Evolutionary conservation across 2,113 vertebrate species (phyloP).

Genomic region (Dicentrarchus labrax): DNA sequence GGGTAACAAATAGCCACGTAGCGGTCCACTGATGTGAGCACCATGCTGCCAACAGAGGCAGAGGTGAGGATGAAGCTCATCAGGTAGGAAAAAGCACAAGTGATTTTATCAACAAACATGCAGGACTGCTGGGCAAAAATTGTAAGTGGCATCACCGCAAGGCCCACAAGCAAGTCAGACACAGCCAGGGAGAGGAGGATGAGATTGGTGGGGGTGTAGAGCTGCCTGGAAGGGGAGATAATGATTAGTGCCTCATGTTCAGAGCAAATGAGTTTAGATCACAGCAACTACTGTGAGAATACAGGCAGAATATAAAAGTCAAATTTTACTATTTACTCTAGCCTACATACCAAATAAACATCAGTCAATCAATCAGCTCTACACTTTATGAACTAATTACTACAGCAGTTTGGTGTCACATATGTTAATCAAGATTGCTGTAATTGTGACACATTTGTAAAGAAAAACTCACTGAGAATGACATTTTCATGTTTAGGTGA

Average conservation of each 20-base stretch:
- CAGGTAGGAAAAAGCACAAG: background rate
- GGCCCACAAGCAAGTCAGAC: constrained; percentile 10
- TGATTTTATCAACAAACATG: background rate
- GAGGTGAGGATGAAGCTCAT: background rate
- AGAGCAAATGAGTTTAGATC: background rate
- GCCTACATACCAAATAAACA: background rate
- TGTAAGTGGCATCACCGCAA: background rate
- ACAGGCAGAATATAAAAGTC: background rate
- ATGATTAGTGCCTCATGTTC: background rate
- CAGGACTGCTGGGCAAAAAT: background rate
- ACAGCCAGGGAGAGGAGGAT: constrained; percentile 16
- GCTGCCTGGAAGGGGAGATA: background rate
- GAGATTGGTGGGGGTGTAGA: constrained; percentile 3
- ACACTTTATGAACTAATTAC: background rate
- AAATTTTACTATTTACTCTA: background rate
- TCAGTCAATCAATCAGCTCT: background rate
- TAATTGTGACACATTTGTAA: background rate
- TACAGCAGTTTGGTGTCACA: background rate
- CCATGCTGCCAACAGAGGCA: constrained; percentile 30
- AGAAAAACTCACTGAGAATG: background rate
- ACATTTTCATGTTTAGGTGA: background rate
- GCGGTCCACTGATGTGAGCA: constrained; percentile 24
- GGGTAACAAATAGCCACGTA: constrained; percentile 39
- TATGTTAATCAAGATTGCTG: background rate
- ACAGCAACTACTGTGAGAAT: background rate